A percentile compares a stretch with the other conserved stretches of the same genome.
Conservation (phyloP, 2,797 vertebrate species). For the Momotus momota region DNA sequence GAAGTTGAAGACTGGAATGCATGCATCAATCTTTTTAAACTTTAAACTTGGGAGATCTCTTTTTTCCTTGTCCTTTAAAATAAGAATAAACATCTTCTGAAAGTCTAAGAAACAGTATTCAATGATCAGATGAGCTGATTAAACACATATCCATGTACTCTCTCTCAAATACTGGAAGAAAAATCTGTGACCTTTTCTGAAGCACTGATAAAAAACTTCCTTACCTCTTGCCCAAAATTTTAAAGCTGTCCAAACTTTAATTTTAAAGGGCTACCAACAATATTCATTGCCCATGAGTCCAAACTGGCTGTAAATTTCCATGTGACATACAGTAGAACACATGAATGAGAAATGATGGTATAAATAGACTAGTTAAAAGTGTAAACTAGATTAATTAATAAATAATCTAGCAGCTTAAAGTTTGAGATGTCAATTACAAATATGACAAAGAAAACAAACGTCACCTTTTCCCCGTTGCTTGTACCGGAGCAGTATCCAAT, state of each 20-base stretch:
- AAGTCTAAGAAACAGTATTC: neutral
- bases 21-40: neutral
- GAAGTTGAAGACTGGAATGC: neutral
- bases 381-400: neutral
- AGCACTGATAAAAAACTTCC: neutral
- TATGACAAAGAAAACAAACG: neutral
- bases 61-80: neutral
- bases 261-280: neutral
- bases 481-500: neutral
- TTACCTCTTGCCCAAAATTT: neutral
- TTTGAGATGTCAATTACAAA: neutral
- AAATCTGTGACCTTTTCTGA: neutral
- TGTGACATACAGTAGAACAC: neutral
- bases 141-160: neutral
- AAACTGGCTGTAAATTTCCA: neutral
- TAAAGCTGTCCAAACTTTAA: neutral
- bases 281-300: neutral
- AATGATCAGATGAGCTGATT: neutral
- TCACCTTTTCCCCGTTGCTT: neutral
- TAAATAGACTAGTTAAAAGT: neutral
- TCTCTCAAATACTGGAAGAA: neutral
- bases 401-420: neutral
- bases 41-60: neutral
- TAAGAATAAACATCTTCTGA: neutral
- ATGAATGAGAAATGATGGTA: neutral